A percentile compares a stretch with the other conserved stretches of the same genome.
These are phyloP conservation scores for Plotosus lineatus DNA, from an alignment of 2,113 vertebrate genomes.

Conservation along the genomic window DNA sequence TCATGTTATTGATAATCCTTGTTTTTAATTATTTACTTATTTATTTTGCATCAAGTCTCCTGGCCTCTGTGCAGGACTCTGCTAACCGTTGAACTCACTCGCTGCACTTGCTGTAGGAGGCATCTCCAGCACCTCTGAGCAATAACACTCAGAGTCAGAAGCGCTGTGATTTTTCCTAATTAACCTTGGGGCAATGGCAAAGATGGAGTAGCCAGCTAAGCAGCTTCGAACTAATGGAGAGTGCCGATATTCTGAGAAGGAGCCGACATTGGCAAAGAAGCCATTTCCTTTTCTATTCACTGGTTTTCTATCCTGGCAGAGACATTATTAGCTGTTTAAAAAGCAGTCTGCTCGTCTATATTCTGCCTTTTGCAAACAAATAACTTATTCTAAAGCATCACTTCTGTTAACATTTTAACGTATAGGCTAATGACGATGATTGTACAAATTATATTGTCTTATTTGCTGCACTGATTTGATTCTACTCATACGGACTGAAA, in stretches of 20 bases:
- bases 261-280: conserved; percentile 15
- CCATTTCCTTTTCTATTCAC: conserved; percentile 28
- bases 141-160: conserved; percentile 35
- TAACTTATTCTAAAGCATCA: conserved; percentile 7
- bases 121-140: conserved; percentile 29
- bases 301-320: conserved; percentile 56
- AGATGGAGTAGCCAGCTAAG: conserved; percentile 15
- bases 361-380: conserved; percentile 24
- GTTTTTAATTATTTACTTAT: not conserved
- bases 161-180: conserved; percentile 55
- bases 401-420: not conserved
- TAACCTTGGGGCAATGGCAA: conserved; percentile 56
- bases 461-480: not conserved
- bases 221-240: conserved; percentile 52
- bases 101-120: conserved; percentile 2
- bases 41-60: not conserved
- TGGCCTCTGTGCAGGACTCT: not conserved
- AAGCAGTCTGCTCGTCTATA: conserved; percentile 29
- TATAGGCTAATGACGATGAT: not conserved
- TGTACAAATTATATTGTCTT: not conserved
- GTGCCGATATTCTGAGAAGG: conserved; percentile 40
- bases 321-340: conserved; percentile 55
- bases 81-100: conserved; percentile 15
- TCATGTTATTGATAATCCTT: not conserved
- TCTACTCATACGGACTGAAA: not conserved